Conservation (phyloP, 1,140 invertebrate genomes). For the Aphaenogaster ashmeadi region DNA sequence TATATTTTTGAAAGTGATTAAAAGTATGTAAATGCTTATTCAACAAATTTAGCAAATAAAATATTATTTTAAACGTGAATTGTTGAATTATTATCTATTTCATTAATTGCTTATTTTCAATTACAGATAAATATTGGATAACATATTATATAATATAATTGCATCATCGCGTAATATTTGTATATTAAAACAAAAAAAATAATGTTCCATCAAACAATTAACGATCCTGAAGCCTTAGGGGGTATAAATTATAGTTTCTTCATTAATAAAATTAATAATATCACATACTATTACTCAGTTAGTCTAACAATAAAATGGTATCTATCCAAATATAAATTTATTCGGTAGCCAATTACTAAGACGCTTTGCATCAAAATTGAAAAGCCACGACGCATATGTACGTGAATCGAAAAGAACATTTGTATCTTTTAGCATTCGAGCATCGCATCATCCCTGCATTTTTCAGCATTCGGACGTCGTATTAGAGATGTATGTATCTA, state of each 20-base stretch:
- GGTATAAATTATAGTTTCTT: not conserved
- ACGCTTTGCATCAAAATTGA: slow-evolving; percentile 21
- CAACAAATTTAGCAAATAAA: slow-evolving; percentile 1
- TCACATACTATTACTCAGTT: not conserved
- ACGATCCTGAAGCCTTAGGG: not conserved
- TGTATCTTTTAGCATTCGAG: slow-evolving; percentile 58
- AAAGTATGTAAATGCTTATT: not conserved
- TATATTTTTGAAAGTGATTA: not conserved
- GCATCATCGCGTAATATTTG: not conserved
- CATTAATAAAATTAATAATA: slow-evolving; percentile 3
- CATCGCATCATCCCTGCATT: slow-evolving; percentile 56
- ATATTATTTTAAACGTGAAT: not conserved
- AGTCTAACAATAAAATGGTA: not conserved
- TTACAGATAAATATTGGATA: not conserved
- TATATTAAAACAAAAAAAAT: not conserved
- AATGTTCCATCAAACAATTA: not conserved
- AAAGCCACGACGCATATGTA: not conserved
- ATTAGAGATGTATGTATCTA: slow-evolving; percentile 59
- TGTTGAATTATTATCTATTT: not conserved
- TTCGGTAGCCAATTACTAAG: not conserved
- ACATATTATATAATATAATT: not conserved
- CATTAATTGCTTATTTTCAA: not conserved
- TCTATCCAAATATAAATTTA: not conserved
- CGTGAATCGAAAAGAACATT: slow-evolving; percentile 29
- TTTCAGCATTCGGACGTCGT: slow-evolving; percentile 55